phyloP scores from a whole-genome alignment of 2,113 vertebrate species.

The Electrona antarctica region DNA sequence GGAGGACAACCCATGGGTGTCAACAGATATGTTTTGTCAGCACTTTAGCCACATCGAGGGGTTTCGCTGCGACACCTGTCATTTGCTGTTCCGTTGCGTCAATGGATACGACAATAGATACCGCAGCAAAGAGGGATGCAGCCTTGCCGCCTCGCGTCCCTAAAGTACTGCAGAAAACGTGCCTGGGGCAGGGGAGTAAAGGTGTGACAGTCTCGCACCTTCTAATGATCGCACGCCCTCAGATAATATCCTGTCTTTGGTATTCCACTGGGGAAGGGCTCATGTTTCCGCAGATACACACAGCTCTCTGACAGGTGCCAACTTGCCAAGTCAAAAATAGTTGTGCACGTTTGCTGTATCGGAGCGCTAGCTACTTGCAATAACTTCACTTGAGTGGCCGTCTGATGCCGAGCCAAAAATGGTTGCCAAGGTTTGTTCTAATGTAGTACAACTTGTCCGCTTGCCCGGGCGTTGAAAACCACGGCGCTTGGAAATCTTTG shows the following conservation, averaged over 20 bases:
- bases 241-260: neutral
- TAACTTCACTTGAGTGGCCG: neutral
- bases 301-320: neutral
- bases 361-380: neutral
- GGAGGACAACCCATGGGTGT: slow-evolving; percentile 27
- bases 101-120: slow-evolving; percentile 24
- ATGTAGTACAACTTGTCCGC: too few species aligned
- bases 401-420: too few species aligned
- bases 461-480: too few species aligned
- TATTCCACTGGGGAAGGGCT: neutral
- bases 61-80: slow-evolving; percentile 55
- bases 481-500: too few species aligned
- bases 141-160: neutral
- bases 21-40: slow-evolving; percentile 31
- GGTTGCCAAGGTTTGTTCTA: too few species aligned
- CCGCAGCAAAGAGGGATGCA: neutral
- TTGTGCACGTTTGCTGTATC: neutral
- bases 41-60: slow-evolving; percentile 39
- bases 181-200: slow-evolving; percentile 6
- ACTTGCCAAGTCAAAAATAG: neutral
- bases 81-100: slow-evolving; percentile 53
- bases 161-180: slow-evolving; percentile 28
- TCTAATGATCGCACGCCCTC: neutral
- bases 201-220: slow-evolving; percentile 18
- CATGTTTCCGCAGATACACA: neutral